A percentile compares a stretch with the other conserved stretches of the same genome.
These are phyloP conservation scores for Dryoscopus gambensis DNA, from an alignment of 2,113 vertebrate species.

Conservation along the genomic window DNA sequence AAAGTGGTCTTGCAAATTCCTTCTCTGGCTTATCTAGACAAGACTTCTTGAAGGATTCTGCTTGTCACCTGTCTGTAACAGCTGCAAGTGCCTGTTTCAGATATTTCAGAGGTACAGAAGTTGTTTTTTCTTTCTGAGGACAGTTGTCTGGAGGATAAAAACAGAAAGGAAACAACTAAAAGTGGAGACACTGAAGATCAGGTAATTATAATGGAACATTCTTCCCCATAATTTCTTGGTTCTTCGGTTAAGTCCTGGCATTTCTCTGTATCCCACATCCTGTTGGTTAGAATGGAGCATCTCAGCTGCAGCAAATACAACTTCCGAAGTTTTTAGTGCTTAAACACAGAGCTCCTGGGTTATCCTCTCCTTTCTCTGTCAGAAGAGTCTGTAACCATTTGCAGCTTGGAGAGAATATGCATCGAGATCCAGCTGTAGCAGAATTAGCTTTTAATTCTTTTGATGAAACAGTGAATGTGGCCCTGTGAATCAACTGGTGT, in stretches of 20 bases:
- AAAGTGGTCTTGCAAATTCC: not conserved
- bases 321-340: not conserved
- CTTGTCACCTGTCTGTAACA: conserved; percentile 41
- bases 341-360: not conserved
- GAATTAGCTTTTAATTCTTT: not conserved
- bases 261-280: not conserved
- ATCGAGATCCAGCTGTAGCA: not conserved
- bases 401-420: not conserved
- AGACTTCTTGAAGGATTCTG: not conserved
- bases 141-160: conserved; percentile 47
- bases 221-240: not conserved
- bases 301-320: not conserved
- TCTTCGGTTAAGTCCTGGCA: not conserved
- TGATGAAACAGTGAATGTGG: not conserved
- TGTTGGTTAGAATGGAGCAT: fast-evolving
- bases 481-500: not conserved
- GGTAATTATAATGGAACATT: not conserved
- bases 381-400: not conserved
- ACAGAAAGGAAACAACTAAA: not conserved
- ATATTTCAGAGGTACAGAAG: conserved; percentile 6
- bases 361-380: not conserved
- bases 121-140: not conserved
- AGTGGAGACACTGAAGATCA: not conserved
- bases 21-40: not conserved
- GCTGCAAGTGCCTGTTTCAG: conserved; percentile 8